phyloP scores from a whole-genome alignment of 2,113 vertebrate species.

The Nothocercus nigrocapillus region DNA sequence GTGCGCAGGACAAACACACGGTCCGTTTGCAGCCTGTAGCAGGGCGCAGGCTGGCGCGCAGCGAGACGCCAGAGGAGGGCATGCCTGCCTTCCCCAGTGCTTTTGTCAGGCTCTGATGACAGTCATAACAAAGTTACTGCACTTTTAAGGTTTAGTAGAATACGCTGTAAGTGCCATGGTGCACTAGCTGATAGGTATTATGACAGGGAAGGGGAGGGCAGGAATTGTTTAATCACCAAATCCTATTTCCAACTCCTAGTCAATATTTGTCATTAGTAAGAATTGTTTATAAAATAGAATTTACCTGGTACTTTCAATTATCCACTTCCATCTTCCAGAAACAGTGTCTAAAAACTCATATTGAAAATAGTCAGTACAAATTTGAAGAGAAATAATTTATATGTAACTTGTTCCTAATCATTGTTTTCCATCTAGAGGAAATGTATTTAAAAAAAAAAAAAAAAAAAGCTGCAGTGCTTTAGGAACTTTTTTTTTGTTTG shows the following conservation, averaged over 20 bases:
- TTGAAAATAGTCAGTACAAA: not conserved
- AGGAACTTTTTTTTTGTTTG: not conserved
- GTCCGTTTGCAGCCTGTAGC: not conserved
- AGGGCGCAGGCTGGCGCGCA: not conserved
- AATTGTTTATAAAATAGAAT: not conserved
- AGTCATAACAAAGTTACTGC: not conserved
- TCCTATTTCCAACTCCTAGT: not conserved
- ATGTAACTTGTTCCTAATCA: not conserved
- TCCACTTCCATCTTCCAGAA: not conserved
- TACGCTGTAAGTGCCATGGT: not conserved
- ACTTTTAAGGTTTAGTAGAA: not conserved
- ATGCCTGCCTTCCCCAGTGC: fast-evolving
- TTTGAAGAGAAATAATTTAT: not conserved
- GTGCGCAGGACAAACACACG: not conserved
- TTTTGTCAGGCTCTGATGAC: not conserved
- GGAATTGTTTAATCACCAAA: not conserved
- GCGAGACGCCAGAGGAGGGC: not conserved
- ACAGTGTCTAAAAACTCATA: not conserved
- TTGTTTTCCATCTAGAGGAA: not conserved
- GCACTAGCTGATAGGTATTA: not conserved
- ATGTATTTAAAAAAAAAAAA: not conserved
- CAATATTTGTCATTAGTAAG: not conserved
- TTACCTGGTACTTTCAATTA: not conserved
- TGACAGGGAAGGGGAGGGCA: not conserved
- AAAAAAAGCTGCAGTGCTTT: not conserved